Evolutionary conservation across 2,113 vertebrate species (phyloP).

Genomic region (Actenoides hombroni): DNA sequence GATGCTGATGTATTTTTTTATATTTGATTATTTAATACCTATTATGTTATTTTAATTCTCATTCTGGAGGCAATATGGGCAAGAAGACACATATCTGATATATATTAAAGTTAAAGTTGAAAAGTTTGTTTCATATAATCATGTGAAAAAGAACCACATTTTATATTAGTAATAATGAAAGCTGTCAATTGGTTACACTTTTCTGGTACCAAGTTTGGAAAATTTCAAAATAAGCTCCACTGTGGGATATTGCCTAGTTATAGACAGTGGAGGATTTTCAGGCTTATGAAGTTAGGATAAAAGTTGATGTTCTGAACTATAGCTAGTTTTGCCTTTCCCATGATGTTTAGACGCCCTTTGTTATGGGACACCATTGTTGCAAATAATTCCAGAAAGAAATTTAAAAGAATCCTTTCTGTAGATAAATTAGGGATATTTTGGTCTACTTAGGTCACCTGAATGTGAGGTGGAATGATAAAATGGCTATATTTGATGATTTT

Average conservation of each 20-base stretch:
- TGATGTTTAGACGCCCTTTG: not conserved
- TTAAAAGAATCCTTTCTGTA: not conserved
- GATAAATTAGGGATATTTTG: not conserved
- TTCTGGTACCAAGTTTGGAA: not conserved
- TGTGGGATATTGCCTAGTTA: not conserved
- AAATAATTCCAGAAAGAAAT: not conserved
- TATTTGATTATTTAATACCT: not conserved
- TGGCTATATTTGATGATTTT: not conserved
- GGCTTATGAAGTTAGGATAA: not conserved
- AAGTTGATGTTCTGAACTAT: not conserved
- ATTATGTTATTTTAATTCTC: not conserved
- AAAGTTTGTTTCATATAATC: not conserved
- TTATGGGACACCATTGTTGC: not conserved
- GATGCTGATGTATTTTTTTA: conserved; percentile 12
- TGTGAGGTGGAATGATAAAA: not conserved
- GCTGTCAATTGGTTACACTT: not conserved
- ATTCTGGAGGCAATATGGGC: not conserved
- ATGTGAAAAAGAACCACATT: not conserved
- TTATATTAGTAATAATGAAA: not conserved
- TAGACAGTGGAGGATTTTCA: not conserved
- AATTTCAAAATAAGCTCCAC: not conserved
- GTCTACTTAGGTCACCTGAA: fast-evolving
- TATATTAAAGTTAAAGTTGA: not conserved
- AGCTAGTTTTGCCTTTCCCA: not conserved
- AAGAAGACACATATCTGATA: not conserved